phyloP scores from a whole-genome alignment of 2,113 vertebrate genomes.

The Phodopus roborovskii region DNA sequence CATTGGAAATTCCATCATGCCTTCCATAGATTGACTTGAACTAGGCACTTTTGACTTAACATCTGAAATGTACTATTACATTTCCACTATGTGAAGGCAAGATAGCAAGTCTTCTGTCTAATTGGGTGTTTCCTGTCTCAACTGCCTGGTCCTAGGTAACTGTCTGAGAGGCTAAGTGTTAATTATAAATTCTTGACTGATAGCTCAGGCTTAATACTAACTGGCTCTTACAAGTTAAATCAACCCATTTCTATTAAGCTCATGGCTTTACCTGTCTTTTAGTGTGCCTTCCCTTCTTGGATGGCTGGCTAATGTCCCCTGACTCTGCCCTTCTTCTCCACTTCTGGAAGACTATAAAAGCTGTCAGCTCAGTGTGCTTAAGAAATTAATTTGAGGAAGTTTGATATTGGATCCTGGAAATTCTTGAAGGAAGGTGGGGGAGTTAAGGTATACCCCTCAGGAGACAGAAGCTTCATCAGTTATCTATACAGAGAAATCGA shows the following conservation, averaged over 20 bases:
- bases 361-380: not conserved
- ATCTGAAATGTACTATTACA: slow-evolving; percentile 12
- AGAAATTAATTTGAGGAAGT: not conserved
- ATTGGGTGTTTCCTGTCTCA: no score
- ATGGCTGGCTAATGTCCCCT: no score
- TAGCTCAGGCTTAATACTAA: no score
- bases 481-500: not conserved
- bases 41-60: not conserved
- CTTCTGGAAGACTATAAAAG: not conserved
- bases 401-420: not conserved
- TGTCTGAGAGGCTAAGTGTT: no score
- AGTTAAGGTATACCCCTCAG: not conserved
- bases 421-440: not conserved
- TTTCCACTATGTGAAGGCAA: not conserved
- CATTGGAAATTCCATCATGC: not conserved
- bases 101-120: not conserved
- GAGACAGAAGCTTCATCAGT: not conserved
- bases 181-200: no score
- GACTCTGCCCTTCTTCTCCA: no score
- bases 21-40: not conserved
- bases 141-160: no score
- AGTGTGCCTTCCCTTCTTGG: no score
- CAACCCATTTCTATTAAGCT: no score
- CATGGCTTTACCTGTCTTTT: no score
- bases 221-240: no score